phyloP scores from a whole-genome alignment of 2,888 invertebrate genomes.

The Sycophila texana region DNA sequence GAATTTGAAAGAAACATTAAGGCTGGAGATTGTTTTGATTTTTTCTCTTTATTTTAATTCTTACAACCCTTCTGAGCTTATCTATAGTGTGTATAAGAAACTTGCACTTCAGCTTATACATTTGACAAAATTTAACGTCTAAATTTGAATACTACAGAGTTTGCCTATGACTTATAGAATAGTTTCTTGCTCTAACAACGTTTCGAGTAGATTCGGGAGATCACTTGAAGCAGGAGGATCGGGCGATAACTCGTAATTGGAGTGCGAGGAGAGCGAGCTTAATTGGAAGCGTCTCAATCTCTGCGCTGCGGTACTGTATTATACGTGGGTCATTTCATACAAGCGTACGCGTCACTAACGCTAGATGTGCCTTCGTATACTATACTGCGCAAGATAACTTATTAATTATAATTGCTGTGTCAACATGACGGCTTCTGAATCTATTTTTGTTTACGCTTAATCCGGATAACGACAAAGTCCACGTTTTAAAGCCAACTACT shows the following conservation, averaged over 20 bases:
- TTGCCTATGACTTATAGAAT: too few species aligned
- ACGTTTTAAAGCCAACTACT: neutral
- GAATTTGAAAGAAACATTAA: too few species aligned
- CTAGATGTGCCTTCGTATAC: neutral
- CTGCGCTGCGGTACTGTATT: constrained; percentile 3
- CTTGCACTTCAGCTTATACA: too few species aligned
- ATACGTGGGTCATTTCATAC: constrained; percentile 3
- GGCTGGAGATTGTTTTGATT: too few species aligned
- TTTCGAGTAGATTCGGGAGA: neutral
- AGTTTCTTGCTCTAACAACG: too few species aligned
- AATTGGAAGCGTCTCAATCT: constrained; percentile 25
- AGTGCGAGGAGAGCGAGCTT: constrained; percentile 21
- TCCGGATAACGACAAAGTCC: neutral
- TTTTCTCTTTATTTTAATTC: too few species aligned
- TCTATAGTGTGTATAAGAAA: too few species aligned
- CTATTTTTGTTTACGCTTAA: constrained; percentile 8
- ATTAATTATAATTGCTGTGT: constrained; percentile 26
- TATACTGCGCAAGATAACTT: constrained; percentile 1
- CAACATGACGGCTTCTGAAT: neutral
- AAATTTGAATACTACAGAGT: too few species aligned
- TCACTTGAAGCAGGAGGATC: neutral
- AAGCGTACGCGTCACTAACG: neutral
- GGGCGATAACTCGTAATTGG: constrained; percentile 24
- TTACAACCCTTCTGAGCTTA: too few species aligned
- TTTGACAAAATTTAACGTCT: too few species aligned